phyloP scores from a whole-genome alignment of 2,888 invertebrate genomes.

The Hartigia nigra region DNA sequence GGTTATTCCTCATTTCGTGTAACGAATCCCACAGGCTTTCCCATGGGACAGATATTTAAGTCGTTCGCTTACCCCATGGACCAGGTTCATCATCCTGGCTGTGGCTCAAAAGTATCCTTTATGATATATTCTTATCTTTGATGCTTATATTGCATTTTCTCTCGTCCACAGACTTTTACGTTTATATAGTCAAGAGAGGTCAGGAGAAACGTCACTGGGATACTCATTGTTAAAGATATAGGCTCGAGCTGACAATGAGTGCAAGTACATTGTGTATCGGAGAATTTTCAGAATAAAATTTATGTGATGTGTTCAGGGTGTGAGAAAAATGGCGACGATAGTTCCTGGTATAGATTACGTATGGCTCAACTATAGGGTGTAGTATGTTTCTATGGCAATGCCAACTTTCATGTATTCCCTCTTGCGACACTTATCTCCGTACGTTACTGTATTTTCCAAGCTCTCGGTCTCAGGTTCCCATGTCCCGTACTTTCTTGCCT shows the following conservation, averaged over 20 bases:
- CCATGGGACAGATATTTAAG: background rate
- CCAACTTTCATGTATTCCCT: conserved; percentile 53
- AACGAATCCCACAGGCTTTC: background rate
- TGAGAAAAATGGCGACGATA: background rate
- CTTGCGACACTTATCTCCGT: conserved; percentile 58
- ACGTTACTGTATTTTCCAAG: conserved; percentile 49
- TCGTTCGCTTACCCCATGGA: background rate
- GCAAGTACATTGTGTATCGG: conserved; percentile 30
- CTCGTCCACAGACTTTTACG: background rate
- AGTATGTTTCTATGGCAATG: conserved; percentile 16
- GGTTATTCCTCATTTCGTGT: background rate
- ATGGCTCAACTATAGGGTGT: background rate
- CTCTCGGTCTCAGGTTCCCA: conserved; percentile 20
- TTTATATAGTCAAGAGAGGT: background rate
- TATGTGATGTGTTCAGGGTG: conserved; percentile 31
- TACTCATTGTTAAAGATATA: background rate
- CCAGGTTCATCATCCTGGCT: background rate
- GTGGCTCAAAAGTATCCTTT: background rate
- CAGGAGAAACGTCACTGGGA: too few species aligned
- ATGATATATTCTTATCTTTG: background rate
- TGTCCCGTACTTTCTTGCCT: background rate
- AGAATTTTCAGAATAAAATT: conserved; percentile 47
- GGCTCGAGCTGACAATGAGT: background rate
- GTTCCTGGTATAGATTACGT: background rate
- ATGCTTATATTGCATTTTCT: background rate